Percentiles rank a stretch among this genome's conserved stretches.
phyloP scores from a whole-genome alignment of 2,113 vertebrate genomes.

The Indri indri region DNA sequence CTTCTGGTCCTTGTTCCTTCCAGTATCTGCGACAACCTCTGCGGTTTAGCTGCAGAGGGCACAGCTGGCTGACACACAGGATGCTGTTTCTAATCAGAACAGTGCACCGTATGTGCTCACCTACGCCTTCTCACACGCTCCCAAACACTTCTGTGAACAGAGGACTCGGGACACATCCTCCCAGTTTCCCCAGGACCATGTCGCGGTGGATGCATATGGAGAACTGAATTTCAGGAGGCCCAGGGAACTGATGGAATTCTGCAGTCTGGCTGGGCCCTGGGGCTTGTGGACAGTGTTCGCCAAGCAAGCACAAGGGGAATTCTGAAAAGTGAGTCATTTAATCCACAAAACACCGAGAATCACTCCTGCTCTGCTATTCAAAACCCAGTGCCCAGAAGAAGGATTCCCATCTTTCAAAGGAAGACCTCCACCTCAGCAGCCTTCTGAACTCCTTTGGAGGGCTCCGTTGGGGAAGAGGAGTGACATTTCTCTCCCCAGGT shows the following conservation, averaged over 20 bases:
- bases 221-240: background rate
- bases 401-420: background rate
- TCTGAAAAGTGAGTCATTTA: background rate
- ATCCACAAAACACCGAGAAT: background rate
- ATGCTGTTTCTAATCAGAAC: background rate
- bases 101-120: background rate
- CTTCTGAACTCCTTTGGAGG: background rate
- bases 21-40: background rate
- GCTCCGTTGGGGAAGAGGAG: background rate
- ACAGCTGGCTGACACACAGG: background rate
- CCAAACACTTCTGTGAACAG: background rate
- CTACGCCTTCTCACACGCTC: background rate
- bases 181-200: background rate
- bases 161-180: background rate
- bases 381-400: background rate
- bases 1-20: background rate
- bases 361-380: background rate
- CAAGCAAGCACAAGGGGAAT: background rate
- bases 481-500: background rate
- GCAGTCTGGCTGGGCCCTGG: background rate
- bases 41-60: background rate
- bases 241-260: background rate
- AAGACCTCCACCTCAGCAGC: background rate
- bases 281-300: background rate
- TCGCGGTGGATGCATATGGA: fast-evolving